A percentile compares a stretch with the other conserved stretches of the same genome.
Evolutionary conservation across 2,888 invertebrate species (phyloP).

Genomic region (Sepioteuthis lessoniana): DNA sequence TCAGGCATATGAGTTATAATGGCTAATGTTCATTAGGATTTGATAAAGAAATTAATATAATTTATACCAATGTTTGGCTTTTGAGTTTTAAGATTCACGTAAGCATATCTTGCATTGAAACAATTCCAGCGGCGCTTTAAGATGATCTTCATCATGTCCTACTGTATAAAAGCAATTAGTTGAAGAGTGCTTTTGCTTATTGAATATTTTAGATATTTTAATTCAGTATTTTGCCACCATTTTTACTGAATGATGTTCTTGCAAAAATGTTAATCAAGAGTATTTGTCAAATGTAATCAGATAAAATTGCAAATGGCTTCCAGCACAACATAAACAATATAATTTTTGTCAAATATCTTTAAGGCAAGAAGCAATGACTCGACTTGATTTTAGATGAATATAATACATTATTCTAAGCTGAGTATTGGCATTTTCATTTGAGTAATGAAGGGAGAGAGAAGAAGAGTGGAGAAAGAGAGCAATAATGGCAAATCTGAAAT

Average conservation of each 20-base stretch:
- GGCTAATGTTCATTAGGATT: no score
- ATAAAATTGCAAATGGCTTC: neutral
- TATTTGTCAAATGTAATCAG: neutral
- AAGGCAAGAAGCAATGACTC: neutral
- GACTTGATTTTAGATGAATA: neutral
- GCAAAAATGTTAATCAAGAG: neutral
- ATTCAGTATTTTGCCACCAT: neutral
- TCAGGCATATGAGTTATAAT: no score
- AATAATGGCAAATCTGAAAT: neutral
- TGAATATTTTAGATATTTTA: neutral
- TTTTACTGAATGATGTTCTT: neutral
- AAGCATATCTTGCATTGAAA: neutral
- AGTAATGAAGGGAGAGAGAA: neutral
- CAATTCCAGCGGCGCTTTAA: neutral
- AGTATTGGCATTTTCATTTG: neutral
- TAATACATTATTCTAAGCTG: neutral
- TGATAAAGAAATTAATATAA: no score
- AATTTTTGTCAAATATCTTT: neutral
- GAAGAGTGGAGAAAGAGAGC: neutral
- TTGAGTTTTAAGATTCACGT: neutral
- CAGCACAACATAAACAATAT: neutral
- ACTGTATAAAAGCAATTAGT: neutral
- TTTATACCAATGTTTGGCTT: neutral
- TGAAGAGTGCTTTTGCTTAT: neutral
- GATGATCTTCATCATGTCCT: neutral